phyloP scores from a whole-genome alignment of 2,113 vertebrate genomes.

The Muscicapa adusta region DNA sequence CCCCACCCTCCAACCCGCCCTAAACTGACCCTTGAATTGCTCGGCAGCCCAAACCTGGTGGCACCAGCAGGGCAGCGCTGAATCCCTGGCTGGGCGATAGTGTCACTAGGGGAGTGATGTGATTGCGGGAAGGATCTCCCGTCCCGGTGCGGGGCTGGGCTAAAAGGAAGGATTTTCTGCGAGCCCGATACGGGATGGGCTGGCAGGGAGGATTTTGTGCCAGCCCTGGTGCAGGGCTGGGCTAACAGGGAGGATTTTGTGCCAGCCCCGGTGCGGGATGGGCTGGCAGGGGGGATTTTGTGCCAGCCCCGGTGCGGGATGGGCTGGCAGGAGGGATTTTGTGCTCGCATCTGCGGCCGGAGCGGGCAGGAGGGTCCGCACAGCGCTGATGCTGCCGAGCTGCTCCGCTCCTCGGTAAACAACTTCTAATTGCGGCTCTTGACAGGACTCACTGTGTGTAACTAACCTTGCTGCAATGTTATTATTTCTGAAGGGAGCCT shows the following conservation, averaged over 20 bases:
- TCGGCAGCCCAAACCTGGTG: not conserved
- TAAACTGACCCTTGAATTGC: constrained; percentile 34
- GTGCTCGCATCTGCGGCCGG: not conserved
- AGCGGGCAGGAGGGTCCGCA: not conserved
- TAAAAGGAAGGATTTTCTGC: too few relatives aligned
- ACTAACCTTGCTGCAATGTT: constrained; percentile 55
- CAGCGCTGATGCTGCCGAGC: not conserved
- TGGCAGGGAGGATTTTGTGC: not conserved
- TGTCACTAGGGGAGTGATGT: not conserved
- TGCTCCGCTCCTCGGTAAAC: constrained; percentile 25
- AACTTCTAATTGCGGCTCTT: constrained; percentile 63
- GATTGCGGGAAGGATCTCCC: not conserved
- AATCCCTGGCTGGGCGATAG: not conserved
- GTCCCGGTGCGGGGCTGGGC: not conserved
- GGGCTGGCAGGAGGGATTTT: not conserved
- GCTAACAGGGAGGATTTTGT: not conserved
- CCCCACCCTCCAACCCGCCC: not conserved
- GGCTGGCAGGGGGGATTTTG: too few relatives aligned
- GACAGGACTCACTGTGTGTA: constrained; percentile 50
- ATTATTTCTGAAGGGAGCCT: constrained; percentile 64
- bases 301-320: too few relatives aligned
- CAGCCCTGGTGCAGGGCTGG: not conserved
- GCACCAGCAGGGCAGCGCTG: not conserved
- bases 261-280: not conserved
- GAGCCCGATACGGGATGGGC: not conserved